These are phyloP conservation scores for Eupeodes corollae DNA, from an alignment of 1,140 invertebrate genomes.

Conservation along the genomic window DNA sequence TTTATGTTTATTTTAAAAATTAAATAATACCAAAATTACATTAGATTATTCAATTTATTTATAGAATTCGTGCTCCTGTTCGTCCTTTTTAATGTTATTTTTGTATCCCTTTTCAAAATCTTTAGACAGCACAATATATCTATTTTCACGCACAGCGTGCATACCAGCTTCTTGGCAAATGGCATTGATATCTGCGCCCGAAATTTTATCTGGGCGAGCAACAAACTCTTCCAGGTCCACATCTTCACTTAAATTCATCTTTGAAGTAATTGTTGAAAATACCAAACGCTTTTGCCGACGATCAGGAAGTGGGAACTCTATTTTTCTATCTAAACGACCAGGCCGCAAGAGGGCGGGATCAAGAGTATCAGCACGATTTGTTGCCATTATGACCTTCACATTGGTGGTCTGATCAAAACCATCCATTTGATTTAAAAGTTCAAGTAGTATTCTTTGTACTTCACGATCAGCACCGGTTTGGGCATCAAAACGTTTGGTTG, in stretches of 20 bases:
- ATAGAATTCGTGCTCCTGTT: slow-evolving; percentile 99
- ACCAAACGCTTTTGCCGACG: slow-evolving; percentile 94
- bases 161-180: slow-evolving; percentile 96
- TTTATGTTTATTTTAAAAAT: too few relatives aligned
- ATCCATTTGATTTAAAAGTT: slow-evolving; percentile 99
- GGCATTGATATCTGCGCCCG: slow-evolving; percentile 98
- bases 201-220: slow-evolving; percentile 94
- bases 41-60: slow-evolving; percentile 58
- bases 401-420: slow-evolving; percentile 99
- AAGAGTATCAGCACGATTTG: slow-evolving; percentile 90
- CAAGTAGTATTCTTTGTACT: slow-evolving; percentile 95
- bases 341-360: slow-evolving; percentile 95
- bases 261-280: slow-evolving; percentile 94
- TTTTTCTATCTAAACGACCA: slow-evolving; percentile 95
- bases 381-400: slow-evolving; percentile 99
- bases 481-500: slow-evolving; percentile 96
- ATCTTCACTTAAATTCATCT: slow-evolving; percentile 99
- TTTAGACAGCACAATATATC: slow-evolving; percentile 88
- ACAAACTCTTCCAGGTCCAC: slow-evolving; percentile 99
- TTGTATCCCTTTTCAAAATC: slow-evolving; percentile 99
- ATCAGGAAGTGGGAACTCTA: slow-evolving; percentile 97
- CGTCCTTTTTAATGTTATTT: slow-evolving; percentile 99
- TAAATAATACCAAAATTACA: too few relatives aligned
- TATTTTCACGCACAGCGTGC: slow-evolving; percentile 97
- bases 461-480: slow-evolving; percentile 98